Base-by-base conservation (phyloP, 2,797 vertebrate species). In the Peromyscus attwateri region DNA sequence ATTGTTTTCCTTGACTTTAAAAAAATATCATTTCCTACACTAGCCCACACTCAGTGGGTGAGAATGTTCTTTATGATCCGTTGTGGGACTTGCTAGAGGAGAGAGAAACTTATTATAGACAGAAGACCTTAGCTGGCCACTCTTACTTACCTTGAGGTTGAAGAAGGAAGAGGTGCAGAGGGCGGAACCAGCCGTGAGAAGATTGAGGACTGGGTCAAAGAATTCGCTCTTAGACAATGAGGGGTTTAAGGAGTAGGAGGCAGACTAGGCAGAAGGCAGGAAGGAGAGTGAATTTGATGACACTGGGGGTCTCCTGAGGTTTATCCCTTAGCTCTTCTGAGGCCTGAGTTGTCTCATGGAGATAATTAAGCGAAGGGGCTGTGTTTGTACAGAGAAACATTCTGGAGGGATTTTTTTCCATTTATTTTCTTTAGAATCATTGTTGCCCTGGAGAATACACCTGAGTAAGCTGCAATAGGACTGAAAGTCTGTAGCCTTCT, bases 351-450 rank as follows among this genome's bases (percentile, higher is more conserved):
- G 40, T n/a, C 12, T 46, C 6, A 9, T 52, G 29, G 40, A n/a
- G 27, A 12, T 91, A 79, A 91, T 96, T 87, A 94, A 34, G 62
- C 16, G 19, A 70, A 70, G 27, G n/a, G 25, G 4, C 3, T 76
- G 25, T 37, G 11, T 81, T 68, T 37, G 29, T 64, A 80, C 11
- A 73, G 49, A 79, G 79, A 16, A 89, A 13, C 5, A 83, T 88
- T 87, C 43, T 73, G 52, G 23, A 79, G 76, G 79, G 92, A 85
- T 79, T 92, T 89, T 46, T 31, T 79, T 73, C 43, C 43, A 85
- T 66, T 84, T 73, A 46, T 77, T 70, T 4, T 77, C 40, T 89
- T 81, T 62, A 89, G 40, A 90, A 37, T 82, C n/a, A 66, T 92
- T 16, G 82, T 34, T 77, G 29, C 85, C 57, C 79, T 37, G 21